These are phyloP conservation scores for Hippolais icterina DNA, from an alignment of 2,113 vertebrate genomes.

Conservation along the genomic window DNA sequence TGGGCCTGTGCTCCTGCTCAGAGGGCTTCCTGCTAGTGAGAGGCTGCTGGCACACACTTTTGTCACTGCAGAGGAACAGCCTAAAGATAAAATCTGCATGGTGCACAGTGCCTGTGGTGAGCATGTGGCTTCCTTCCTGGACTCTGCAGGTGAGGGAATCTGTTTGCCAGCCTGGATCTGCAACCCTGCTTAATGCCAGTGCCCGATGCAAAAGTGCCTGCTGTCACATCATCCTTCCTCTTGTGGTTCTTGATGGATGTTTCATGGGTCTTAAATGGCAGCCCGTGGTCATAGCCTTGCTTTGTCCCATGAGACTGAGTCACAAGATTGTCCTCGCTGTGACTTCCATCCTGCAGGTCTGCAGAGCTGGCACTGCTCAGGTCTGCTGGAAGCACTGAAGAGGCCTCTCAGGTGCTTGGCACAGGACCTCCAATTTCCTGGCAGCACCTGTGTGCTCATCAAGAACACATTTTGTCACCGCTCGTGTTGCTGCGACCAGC, in stretches of 20 bases:
- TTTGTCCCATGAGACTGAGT: neutral
- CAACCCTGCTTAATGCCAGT: rapidly evolving
- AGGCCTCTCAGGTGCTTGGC: neutral
- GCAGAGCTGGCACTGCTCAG: neutral
- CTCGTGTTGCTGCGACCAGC: neutral
- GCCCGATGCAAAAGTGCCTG: neutral
- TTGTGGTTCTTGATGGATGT: neutral
- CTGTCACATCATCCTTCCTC: neutral
- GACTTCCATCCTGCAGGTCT: neutral
- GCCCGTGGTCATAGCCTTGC: neutral
- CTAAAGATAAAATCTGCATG: neutral
- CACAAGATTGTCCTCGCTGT: neutral
- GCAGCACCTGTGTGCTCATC: neutral
- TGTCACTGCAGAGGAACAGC: neutral
- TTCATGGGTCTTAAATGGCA: neutral
- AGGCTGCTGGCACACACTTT: neutral
- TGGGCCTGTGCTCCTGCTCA: neutral
- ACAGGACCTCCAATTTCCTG: neutral
- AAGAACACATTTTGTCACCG: neutral
- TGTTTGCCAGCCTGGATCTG: neutral
- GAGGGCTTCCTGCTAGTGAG: neutral
- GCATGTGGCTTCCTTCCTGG: neutral
- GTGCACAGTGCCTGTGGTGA: neutral
- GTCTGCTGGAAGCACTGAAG: neutral
- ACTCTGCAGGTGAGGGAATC: neutral